A percentile compares a stretch with the other conserved stretches of the same genome.
phyloP scores from a whole-genome alignment of 2,113 vertebrate genomes.

The Tragelaphus buxtoni region DNA sequence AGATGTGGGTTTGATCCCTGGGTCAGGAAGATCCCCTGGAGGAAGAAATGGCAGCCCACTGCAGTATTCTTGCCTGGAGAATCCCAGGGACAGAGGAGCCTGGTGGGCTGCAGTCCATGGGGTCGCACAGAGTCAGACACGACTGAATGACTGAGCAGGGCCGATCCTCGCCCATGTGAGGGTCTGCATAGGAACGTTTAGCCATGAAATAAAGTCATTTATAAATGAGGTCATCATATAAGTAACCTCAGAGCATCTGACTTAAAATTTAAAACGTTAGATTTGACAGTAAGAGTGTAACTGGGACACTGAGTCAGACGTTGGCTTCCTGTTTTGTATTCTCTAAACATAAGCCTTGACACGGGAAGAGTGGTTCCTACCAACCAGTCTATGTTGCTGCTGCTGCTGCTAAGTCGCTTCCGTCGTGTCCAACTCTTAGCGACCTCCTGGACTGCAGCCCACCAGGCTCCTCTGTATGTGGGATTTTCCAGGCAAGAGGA shows the following conservation, averaged over 20 bases:
- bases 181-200: neutral
- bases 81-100: neutral
- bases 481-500: no score
- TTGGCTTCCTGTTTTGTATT: neutral
- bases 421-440: no score
- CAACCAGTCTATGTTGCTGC: neutral
- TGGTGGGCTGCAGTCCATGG: neutral
- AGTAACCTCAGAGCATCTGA: neutral
- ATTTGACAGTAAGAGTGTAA: neutral
- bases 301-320: neutral
- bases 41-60: neutral
- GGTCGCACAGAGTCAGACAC: accelerated
- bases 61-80: neutral
- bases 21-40: neutral
- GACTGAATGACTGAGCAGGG: neutral
- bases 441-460: no score
- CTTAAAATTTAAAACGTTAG: neutral
- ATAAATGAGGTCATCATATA: neutral
- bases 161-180: neutral
- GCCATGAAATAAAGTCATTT: neutral
- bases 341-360: neutral
- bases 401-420: no score
- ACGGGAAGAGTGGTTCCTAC: neutral
- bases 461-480: no score
- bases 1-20: neutral